Base-by-base conservation (phyloP, 2,113 vertebrate species). In the Urocynchramus pylzowi region DNA sequence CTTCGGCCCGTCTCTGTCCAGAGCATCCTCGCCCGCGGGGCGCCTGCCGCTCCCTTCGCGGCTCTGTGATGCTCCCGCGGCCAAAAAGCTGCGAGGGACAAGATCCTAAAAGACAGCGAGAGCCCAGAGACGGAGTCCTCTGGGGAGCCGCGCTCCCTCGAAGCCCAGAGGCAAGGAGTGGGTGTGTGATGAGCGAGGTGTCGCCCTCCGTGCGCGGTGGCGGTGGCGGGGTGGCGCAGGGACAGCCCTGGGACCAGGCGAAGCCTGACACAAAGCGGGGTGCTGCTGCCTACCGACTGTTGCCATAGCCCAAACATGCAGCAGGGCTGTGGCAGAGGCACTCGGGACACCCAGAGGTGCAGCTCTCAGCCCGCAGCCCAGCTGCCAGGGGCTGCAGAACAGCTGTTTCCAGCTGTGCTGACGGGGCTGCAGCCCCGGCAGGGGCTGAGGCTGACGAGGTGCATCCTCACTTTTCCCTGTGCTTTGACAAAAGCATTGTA, bases 371-470 rank as follows among this genome's bases (percentile, higher is more conserved):
- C 57, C 69, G 4, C 26, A 6, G 11, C 63, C 50, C 41, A 4
- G 19, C 44, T 10, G 21, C 6, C 8, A 4, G 64, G 39, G 31
- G 50, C 31, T 53, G 83, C 71, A 15, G 21, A 53, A 16, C 35
- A 76, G 69, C 52, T 30, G 13, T 7, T 12, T 9, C 79, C 82
- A 88, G 80, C 54, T 70, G 56, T 9, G 15, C 3, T 2, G 20
- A 4, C 1, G 13, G 50, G 33, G 30, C 2, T 53, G 26, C 24
- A 45, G 26, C 11, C 5, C 57, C 3, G 19, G 28, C 15, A 1
- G 13, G 49, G 14, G 27, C 1, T 39, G 31, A 3, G 53, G 61
- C 4, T 4, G 26, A 42, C 64, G 27, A 30, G 30, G 44, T 2
- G 47, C n/a, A 4, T 0, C 9, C 65, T 71, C 42, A 8, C n/a